Evolutionary conservation across 1,140 invertebrate species (phyloP).

Genomic region (Mizuhopecten yessoensis): DNA sequence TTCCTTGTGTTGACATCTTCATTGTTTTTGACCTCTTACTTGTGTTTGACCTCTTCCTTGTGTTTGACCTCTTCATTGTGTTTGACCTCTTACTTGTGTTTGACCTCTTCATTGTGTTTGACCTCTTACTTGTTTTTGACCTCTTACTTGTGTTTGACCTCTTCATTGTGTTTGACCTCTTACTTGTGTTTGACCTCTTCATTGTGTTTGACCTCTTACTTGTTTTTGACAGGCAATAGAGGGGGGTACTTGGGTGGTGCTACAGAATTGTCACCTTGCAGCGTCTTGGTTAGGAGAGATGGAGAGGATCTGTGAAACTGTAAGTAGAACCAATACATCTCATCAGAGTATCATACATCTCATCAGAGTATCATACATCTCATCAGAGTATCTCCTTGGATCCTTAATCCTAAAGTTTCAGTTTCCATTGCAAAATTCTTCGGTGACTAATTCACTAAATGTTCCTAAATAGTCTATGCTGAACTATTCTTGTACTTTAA

Average conservation of each 20-base stretch:
- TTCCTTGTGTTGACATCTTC: not conserved
- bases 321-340: constrained; percentile 75
- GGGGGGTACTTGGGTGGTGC: constrained; percentile 82
- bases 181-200: not conserved
- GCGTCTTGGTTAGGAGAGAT: constrained; percentile 82
- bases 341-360: no score
- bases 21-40: not conserved
- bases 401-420: not conserved
- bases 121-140: not conserved
- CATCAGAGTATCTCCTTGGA: not conserved
- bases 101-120: not conserved
- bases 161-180: not conserved
- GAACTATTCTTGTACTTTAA: no score
- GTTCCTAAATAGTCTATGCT: no score
- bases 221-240: constrained; percentile 76
- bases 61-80: not conserved
- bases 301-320: constrained; percentile 83
- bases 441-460: no score
- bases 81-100: not conserved
- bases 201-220: not conserved
- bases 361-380: no score
- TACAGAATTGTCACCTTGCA: constrained; percentile 84
- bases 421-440: no score
- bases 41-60: not conserved
- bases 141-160: not conserved